Conservation (phyloP, 2,888 invertebrate species). For the Hybos culiciformis region DNA sequence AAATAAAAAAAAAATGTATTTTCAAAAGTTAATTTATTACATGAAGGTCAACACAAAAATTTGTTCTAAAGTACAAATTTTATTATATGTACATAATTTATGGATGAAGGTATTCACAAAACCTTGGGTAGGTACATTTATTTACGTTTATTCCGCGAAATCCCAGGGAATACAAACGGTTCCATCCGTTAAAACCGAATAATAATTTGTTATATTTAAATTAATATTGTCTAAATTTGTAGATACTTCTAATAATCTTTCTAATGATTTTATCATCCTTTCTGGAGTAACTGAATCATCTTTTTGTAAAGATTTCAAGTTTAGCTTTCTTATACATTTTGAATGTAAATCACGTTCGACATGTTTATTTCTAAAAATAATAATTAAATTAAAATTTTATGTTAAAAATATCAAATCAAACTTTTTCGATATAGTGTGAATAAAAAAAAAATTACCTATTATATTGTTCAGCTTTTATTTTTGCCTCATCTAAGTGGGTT, state of each 20-base stretch:
- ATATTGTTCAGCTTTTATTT: conserved; percentile 55
- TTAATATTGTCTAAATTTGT: conserved; percentile 47
- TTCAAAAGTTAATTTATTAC: too few relatives aligned
- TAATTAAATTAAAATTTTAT: too few relatives aligned
- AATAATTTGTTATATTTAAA: conserved; percentile 77
- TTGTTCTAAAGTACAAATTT: too few relatives aligned
- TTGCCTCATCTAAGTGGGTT: conserved; percentile 61
- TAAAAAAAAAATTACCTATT: conserved; percentile 43
- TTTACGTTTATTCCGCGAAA: too few relatives aligned
- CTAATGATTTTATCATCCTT: conserved; percentile 76
- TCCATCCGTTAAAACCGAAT: conserved; percentile 81
- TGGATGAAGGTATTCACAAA: too few relatives aligned
- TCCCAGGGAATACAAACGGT: conserved; percentile 90
- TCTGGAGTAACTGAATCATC: conserved; percentile 85
- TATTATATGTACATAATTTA: too few relatives aligned
- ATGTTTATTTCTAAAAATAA: conserved; percentile 65
- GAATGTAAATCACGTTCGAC: conserved; percentile 60
- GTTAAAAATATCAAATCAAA: not conserved
- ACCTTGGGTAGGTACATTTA: too few relatives aligned
- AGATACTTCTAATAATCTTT: conserved; percentile 42
- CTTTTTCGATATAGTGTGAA: not conserved
- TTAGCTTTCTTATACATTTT: conserved; percentile 51
- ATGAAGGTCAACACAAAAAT: too few relatives aligned
- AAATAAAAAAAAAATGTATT: too few relatives aligned
- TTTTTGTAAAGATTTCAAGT: conserved; percentile 61